Evolutionary conservation across 2,888 invertebrate genomes (phyloP), one percentile per base, ranked within the genome.

Genomic region (Cryptocheilus praepositus): DNA sequence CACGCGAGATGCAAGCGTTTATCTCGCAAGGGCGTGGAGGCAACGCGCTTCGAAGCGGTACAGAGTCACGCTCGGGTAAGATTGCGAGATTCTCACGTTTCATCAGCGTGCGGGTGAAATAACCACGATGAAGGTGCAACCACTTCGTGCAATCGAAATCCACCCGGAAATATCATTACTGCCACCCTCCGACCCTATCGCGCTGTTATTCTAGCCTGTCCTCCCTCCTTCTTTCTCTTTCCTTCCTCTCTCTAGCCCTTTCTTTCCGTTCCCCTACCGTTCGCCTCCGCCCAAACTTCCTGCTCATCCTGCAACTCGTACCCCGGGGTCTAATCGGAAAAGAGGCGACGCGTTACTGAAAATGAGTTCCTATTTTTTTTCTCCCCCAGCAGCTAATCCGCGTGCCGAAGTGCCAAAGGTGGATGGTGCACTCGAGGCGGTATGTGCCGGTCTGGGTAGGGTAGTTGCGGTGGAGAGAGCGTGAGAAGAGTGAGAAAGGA

Each of bases 321-420:
- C 73, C 63, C 63, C 64, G 57, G 25, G 57, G 56, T 57, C 72
- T 78, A 78, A 79, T 78, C 78, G 78, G 66, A 57, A 77, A 74
- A 60, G 68, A 70, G 68, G 57, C 56, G 77, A 70, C 70, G 70
- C 65, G 59, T 46, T 69, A 49, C 59, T 59, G 65, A 72, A 71
- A 78, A 78, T 69, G 61, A 71, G 54, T 59, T 67, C 67, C 63
- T 62, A 61, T 76, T 78, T 67, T 63, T 68, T 65, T 68, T 57
- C 56, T 55, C 25, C 7, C 36, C 28, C 11, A 7, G 11, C 36
- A 36, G 61, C 64, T 49, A 58, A 46, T 36, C 53, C 18, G 45
- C 21, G 19, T 18, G 57, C 51, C 63, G 43, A 70, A 72, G 64
- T 72, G 72, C 64, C 64, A 62, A 67, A 66, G 67, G 72, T 60